A percentile compares a stretch with the other conserved stretches of the same genome.
Conservation (phyloP, 2,888 invertebrate genomes). For the Alviniconcha strummeri region DNA sequence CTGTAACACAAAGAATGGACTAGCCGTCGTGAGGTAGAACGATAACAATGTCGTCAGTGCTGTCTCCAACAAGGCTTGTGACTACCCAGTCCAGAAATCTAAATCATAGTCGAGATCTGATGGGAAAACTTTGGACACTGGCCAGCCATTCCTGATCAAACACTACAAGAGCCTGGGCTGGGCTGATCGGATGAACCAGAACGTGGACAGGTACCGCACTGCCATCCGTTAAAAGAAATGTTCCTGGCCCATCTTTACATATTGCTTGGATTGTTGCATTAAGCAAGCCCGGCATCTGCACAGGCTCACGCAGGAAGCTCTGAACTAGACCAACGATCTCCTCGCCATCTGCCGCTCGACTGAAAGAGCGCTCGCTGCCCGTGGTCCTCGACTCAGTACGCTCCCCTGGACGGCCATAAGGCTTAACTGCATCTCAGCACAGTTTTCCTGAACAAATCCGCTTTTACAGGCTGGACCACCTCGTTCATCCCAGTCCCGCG, state of each 20-base stretch:
- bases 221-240: slow-evolving; percentile 20
- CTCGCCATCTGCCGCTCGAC: too few species aligned
- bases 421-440: not conserved
- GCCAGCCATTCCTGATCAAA: not conserved
- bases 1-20: not conserved
- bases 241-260: slow-evolving; percentile 5
- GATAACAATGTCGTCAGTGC: slow-evolving; percentile 5
- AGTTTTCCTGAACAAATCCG: not conserved
- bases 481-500: slow-evolving; percentile 5
- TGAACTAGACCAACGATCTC: too few species aligned
- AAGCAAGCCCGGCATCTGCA: not conserved
- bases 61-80: slow-evolving; percentile 16
- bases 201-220: not conserved
- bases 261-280: not conserved
- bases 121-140: not conserved
- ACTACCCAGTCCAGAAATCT: not conserved
- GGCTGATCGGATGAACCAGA: slow-evolving; percentile 3
- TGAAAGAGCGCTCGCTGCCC: not conserved
- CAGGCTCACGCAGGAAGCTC: not conserved
- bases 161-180: slow-evolving; percentile 14
- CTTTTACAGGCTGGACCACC: slow-evolving; percentile 4
- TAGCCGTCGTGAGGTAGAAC: not conserved
- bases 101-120: slow-evolving; percentile 1
- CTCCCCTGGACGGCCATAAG: not conserved
- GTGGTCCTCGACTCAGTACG: not conserved